Base-by-base conservation (phyloP, 2,888 invertebrate species). In the Tupiocoris notatus region DNA sequence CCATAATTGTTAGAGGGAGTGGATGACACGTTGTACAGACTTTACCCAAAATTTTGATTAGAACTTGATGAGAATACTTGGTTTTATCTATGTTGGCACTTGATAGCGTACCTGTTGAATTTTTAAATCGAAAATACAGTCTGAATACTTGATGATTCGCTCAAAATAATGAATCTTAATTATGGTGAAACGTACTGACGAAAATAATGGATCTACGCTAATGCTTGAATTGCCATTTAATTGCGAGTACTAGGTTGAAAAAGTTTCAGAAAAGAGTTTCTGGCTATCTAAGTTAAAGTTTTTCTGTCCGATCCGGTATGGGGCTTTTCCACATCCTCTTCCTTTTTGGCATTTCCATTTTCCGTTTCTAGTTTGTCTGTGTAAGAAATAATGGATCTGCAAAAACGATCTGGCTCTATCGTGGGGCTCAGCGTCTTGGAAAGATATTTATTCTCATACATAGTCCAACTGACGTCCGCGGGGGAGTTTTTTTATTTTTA, bases 301-400 rank as follows among this genome's bases (percentile, higher is more conserved):
- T 54, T 39, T 18, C 63, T 17, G 17, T 65, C 25, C 12, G 3
- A 39, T 3, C 39, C 39, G 39, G 39, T 39, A n/a, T 39, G 6
- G 6, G 39, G 39, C 39, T 39, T 39, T 39, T 39, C 12, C 39
- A 39, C 6, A 7, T 39, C 39, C 39, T 39, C 12, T 39, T 39
- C 39, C 39, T 3, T 12, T 39, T 39, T 39, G 3, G 39, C 39
- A 12, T 39, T 12, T 39, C n/a, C n/a, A n/a, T 39, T 12, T 39
- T 39, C 39, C 39, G 39, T 39, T 67, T 56, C 21, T 56, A 22
- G 67, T 56, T 57, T 67, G 56, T 67, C 23, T 9, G 67, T 22
- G 23, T 67, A 67, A 67, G 17, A 67, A 67, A n/a, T n/a, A n/a
- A 67, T 67, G 67, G 67, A 57, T 57, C 57, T 56, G 57, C 54